Evolutionary conservation across 2,113 vertebrate genomes (phyloP), one percentile per base, ranked within the genome.

Genomic region (Oxygymnocypris stewartii): DNA sequence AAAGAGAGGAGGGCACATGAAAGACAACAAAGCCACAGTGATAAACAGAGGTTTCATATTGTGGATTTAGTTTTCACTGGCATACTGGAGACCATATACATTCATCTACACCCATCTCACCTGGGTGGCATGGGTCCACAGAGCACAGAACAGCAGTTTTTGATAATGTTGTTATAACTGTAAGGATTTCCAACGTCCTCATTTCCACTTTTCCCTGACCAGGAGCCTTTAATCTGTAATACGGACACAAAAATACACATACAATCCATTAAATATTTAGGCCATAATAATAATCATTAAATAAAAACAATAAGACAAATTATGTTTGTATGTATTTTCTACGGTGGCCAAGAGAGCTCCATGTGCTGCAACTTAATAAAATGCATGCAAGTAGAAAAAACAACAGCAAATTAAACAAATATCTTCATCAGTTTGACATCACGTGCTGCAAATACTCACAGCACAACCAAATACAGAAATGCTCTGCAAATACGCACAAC

Each of bases 121-220:
- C 98, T 99, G 91, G 98, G 98, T 5, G 97, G 96, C 93, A 99
- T 94, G 0, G 97, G 98, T 6, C 96, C 96, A 77, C 98, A 99
- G 84, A 99, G 96, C 85, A 98, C 96, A 5, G 96, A 95, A 16
- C 96, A 97, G 91, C 98, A 99, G 96, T 99, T 99, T 37, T 95
- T 94, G 82, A 96, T 91, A 89, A 98, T 94, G 93, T 96, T 99
- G 92, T 93, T 96, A 92, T 97, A 96, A 94, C 96, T 99, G 95
- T 97, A 98, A 28, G 98, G 98, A 89, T 99, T 99, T 88, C 95
- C 93, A 73, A 94, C 95, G 11, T 92, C 93, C 90, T 98, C 96
- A 0, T 94, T 93, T 16, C 96, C 96, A 88, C 96, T 96, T 93
- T 96, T 99, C 84, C 92, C 97, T 31, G 98, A 98, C 97, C 97